Evolutionary conservation across 2,797 vertebrate genomes (phyloP).

Genomic region (Todus mexicanus): DNA sequence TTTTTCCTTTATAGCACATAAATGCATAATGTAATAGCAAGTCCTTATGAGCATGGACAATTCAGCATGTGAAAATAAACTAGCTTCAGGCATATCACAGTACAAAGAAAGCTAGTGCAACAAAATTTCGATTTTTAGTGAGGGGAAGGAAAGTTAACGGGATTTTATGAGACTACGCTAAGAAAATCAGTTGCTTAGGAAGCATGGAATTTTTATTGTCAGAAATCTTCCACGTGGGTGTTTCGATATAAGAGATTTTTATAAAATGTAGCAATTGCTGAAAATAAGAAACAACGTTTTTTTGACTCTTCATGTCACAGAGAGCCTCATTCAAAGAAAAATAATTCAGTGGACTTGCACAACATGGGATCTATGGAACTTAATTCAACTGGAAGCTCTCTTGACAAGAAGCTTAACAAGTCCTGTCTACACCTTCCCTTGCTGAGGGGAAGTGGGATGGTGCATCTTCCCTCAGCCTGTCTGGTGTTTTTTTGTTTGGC

Average conservation of each 20-base stretch:
- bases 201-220: slow-evolving; percentile 24
- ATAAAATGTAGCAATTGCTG: slow-evolving; percentile 28
- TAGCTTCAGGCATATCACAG: slow-evolving; percentile 14
- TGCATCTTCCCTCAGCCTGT: background rate
- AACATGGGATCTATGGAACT: background rate
- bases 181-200: slow-evolving; percentile 47
- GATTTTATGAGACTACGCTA: slow-evolving; percentile 7
- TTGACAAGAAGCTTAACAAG: background rate
- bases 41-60: slow-evolving; percentile 3
- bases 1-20: background rate
- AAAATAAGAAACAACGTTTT: slow-evolving; percentile 38
- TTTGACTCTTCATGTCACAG: slow-evolving; percentile 19
- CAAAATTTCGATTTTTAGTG: background rate
- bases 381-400: slow-evolving; percentile 16
- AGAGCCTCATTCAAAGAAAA: slow-evolving; percentile 8
- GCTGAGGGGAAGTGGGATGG: background rate
- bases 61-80: slow-evolving; percentile 37
- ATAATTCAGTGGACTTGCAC: slow-evolving; percentile 36
- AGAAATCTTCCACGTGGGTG: background rate
- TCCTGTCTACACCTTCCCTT: background rate
- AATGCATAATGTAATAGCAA: slow-evolving; percentile 3
- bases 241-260: slow-evolving; percentile 28
- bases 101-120: slow-evolving; percentile 27
- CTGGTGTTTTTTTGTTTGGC: background rate
- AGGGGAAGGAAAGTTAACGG: slow-evolving; percentile 29